Percentiles rank a stretch among this genome's conserved stretches.
phyloP scores from a whole-genome alignment of 1,140 invertebrate species.

The Meloidogyne exigua region DNA sequence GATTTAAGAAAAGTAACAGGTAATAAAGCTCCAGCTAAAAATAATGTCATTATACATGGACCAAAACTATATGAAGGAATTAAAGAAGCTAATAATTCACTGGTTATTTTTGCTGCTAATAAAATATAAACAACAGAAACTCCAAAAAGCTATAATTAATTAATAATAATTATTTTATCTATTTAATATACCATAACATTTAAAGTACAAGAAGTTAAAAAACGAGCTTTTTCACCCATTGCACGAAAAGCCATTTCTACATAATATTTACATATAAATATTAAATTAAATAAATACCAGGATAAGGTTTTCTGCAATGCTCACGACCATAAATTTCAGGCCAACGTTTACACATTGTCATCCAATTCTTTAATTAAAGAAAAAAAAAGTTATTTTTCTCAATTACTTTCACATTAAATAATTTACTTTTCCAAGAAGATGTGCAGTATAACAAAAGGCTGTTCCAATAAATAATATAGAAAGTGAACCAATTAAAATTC shows the following conservation, averaged over 20 bases:
- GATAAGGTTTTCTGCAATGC: constrained; percentile 54
- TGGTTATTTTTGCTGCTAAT: constrained; percentile 50
- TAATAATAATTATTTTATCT: not conserved
- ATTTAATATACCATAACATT: constrained; percentile 35
- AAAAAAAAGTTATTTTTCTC: not conserved
- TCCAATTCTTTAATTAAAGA: constrained; percentile 36
- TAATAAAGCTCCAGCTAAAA: constrained; percentile 39
- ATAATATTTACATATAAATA: constrained; percentile 25
- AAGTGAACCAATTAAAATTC: constrained; percentile 33
- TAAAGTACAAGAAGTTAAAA: constrained; percentile 35
- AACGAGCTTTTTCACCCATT: constrained; percentile 39
- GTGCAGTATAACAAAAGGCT: constrained; percentile 50
- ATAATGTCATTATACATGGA: constrained; percentile 41
- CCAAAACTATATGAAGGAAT: constrained; percentile 29
- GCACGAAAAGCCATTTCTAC: constrained; percentile 50
- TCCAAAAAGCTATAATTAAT: constrained; percentile 35
- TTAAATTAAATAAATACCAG: constrained; percentile 12
- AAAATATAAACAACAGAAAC: constrained; percentile 53
- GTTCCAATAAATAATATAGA: constrained; percentile 29
- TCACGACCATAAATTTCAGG: constrained; percentile 33
- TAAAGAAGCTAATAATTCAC: constrained; percentile 40
- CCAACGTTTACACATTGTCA: constrained; percentile 42
- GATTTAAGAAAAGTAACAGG: constrained; percentile 46
- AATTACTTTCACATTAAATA: no score
- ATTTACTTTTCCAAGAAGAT: constrained; percentile 45